Conservation (phyloP, 2,797 vertebrate genomes). For the Hemibagrus guttatus region DNA sequence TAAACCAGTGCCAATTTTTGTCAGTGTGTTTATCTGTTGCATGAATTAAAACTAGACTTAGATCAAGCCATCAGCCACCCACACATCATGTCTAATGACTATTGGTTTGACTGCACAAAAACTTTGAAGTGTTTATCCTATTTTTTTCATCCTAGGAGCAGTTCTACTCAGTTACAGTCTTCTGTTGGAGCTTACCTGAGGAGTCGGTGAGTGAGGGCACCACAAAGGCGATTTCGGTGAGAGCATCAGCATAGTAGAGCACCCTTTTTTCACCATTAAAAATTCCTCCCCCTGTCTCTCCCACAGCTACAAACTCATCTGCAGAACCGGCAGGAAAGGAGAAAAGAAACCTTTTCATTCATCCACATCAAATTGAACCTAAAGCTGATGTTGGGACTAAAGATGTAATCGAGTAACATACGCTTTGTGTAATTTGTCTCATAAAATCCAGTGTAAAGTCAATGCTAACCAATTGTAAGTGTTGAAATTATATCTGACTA, state of each 20-base stretch:
- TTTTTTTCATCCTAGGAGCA: background rate
- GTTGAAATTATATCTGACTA: background rate
- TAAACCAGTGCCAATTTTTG: background rate
- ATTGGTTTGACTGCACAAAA: background rate
- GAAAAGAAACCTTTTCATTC: background rate
- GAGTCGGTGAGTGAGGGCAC: conserved; percentile 83
- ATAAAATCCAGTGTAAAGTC: background rate
- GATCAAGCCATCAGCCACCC: background rate
- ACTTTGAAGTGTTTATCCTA: background rate
- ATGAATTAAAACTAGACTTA: background rate
- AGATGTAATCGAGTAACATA: background rate
- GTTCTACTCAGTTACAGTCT: background rate
- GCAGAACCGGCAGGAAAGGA: conserved; percentile 13
- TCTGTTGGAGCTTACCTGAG: conserved; percentile 71
- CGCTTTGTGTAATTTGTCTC: background rate
- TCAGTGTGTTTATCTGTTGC: background rate
- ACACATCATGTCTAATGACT: background rate
- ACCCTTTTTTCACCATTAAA: conserved; percentile 88
- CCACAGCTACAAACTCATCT: conserved; percentile 80
- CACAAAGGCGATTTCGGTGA: conserved; percentile 89
- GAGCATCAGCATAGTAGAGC: conserved; percentile 84
- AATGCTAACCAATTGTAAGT: background rate
- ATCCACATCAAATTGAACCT: background rate
- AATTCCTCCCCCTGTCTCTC: conserved; percentile 83
- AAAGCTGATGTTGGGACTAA: background rate